Base-by-base conservation (phyloP, 2,113 vertebrate species). In the Tychaedon coryphoeus region DNA sequence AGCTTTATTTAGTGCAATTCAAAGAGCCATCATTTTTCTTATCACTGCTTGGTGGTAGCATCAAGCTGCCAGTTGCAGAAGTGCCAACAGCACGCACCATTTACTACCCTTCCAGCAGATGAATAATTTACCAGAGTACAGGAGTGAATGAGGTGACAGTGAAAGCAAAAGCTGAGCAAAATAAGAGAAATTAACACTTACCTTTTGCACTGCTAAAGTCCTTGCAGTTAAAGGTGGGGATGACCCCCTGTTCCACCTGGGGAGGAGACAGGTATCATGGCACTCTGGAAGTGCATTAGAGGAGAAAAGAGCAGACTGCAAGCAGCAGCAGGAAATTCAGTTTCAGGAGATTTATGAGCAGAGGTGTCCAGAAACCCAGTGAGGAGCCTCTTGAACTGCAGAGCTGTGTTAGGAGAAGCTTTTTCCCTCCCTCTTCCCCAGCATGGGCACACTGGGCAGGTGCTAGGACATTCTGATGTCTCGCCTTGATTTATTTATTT, bases 311-410 rank as follows among this genome's bases (percentile, higher is more conserved):
- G 75, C 86, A 93, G 90, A 64, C 92, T 91, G 93, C 47, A 91
- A 72, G 56, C 75, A 96, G 74, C 81, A 94, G 88, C 69, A 94
- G 78, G 84, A 90, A 94, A 91, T 80, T 73, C 84, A 69, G 47
- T 79, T 89, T 72, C 45, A 42, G 72, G 88, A 96, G 90, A 96
- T 94, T 96, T 96, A 97, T 95, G 88, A 95, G 84, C 72, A 73
- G 31, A 0, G 1, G 78, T 91, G 65, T 91, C 95, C 94, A 84
- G 92, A 95, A 96, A 90, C 75, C 31, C 92, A 72, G 93, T 67
- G 47, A 89, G 88, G 51, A 90, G 47, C 84, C 72, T 96, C 88
- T 88, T 87, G 82, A 94, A 78, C 48, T 54, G 56, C 23, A 60
- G 47, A 80, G 28, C 50, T 75, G 67, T 40, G 74, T 84, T 87